These are phyloP conservation scores for Cyanistes caeruleus DNA, from an alignment of 2,113 vertebrate species.

Conservation along the genomic window DNA sequence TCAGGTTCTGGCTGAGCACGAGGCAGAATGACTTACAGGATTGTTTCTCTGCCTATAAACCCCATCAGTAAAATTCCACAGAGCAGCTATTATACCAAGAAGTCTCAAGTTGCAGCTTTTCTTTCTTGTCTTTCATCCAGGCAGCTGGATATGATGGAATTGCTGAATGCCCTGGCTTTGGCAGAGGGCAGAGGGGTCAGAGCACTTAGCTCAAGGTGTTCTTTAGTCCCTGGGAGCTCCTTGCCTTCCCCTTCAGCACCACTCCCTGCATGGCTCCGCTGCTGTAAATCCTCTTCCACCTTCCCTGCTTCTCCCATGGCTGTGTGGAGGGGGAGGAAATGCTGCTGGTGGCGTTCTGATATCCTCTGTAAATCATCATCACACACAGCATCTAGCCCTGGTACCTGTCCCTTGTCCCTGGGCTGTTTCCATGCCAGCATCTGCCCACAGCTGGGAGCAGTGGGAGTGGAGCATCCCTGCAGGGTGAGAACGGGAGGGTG, in stretches of 20 bases:
- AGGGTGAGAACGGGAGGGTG: not conserved
- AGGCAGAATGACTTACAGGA: conserved; percentile 47
- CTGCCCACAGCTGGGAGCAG: not conserved
- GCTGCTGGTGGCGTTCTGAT: not conserved
- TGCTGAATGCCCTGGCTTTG: conserved; percentile 17
- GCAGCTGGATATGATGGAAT: conserved; percentile 9
- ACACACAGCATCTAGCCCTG: not conserved
- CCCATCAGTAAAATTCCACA: conserved; percentile 54
- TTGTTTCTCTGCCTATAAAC: conserved; percentile 51
- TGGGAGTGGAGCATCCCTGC: not conserved
- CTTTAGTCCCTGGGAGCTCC: not conserved
- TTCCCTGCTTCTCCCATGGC: not conserved
- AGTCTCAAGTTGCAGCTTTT: conserved; percentile 30
- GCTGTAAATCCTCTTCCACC: not conserved
- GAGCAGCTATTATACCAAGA: conserved; percentile 28
- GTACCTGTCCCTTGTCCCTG: not conserved
- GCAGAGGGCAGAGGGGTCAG: conserved; percentile 21
- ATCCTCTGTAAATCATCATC: not conserved
- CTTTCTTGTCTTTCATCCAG: conserved; percentile 39
- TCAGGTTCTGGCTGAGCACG: conserved; percentile 43
- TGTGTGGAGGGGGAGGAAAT: not conserved
- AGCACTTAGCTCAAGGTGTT: conserved; percentile 31
- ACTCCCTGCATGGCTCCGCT: not conserved
- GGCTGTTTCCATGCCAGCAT: not conserved
- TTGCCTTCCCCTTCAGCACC: not conserved